A percentile compares a stretch with the other conserved stretches of the same genome.
Conservation (phyloP, 2,113 vertebrate genomes). For the Mesoclemmys tuberculata region DNA sequence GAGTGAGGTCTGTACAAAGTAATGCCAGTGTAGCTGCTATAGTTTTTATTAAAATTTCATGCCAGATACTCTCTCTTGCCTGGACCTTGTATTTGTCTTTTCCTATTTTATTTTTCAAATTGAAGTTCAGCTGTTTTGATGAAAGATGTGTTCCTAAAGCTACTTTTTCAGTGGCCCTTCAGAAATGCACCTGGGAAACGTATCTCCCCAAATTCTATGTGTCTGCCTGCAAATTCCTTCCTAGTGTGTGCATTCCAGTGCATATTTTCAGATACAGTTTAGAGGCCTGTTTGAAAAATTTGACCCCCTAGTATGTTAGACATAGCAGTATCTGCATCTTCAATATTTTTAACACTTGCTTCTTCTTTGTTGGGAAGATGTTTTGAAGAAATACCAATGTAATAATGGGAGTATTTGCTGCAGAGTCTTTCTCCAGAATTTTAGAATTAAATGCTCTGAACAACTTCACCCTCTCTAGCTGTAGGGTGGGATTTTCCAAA, state of each 20-base stretch:
- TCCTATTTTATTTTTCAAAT: neutral
- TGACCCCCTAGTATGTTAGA: neutral
- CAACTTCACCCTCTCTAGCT: neutral
- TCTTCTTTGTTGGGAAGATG: neutral
- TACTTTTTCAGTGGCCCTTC: neutral
- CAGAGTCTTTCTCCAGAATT: neutral
- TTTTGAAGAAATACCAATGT: neutral
- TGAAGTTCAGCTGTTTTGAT: neutral
- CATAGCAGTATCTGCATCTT: neutral
- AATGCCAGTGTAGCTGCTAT: neutral
- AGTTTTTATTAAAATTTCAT: neutral
- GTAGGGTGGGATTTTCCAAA: neutral
- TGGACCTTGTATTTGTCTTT: neutral
- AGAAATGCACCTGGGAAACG: neutral
- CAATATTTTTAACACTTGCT: neutral
- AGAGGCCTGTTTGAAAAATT: neutral
- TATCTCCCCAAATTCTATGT: neutral
- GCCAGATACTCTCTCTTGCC: neutral
- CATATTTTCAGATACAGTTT: neutral
- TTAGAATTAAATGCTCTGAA: neutral
- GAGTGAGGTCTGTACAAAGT: neutral
- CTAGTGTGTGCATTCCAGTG: neutral
- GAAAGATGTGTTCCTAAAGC: rapidly evolving
- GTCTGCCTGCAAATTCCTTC: neutral
- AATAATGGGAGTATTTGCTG: neutral